Evolutionary conservation across 1,140 invertebrate species (phyloP), one percentile per base, ranked within the genome.

Genomic region (Whitmania pigra): DNA sequence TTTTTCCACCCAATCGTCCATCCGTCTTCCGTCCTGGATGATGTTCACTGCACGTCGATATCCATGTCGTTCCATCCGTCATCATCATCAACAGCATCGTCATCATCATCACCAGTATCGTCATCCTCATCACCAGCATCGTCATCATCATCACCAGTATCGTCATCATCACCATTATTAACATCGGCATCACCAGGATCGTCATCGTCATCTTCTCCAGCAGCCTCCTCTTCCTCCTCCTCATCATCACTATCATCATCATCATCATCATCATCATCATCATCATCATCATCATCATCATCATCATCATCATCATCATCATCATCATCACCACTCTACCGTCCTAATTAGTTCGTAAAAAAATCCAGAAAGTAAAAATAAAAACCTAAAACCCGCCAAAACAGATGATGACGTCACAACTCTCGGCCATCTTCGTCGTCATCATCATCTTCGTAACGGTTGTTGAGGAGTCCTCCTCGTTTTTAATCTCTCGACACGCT

Each of bases 21-120:
- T 49, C 43, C 43, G 43, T 49, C 43, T 49, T 49, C 43, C 43
- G 13, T 17, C 43, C 43, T n/a, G 43, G 43, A 49, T 49, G 43
- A 49, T 49, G 43, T 49, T 49, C 43, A 49, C 29, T 31, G 57
- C 57, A 25, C 29, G 57, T 63, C 57, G 57, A 63, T 25, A 63
- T 63, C 57, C 22, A 63, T 22, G 29, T 63, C 57, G 3, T 63
- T 31, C 11, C 57, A 63, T 25, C 29, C 57, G 18, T 31, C 29
- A 63, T 13, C 57, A 63, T n/a, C 29, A 17, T 63, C 57, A 63
- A 11, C 57, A 63, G 7, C 13, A 13, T 63, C 57, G 22, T 63
- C 57, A 25, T 63, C 57, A n/a, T 31, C 57, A 15, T 63, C 57
- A 63, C 15, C 57, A 17, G 4, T 18, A 63, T n/a, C 29, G 2